Conservation (phyloP, 2,888 invertebrate genomes). For the Poecilus cupreus region DNA sequence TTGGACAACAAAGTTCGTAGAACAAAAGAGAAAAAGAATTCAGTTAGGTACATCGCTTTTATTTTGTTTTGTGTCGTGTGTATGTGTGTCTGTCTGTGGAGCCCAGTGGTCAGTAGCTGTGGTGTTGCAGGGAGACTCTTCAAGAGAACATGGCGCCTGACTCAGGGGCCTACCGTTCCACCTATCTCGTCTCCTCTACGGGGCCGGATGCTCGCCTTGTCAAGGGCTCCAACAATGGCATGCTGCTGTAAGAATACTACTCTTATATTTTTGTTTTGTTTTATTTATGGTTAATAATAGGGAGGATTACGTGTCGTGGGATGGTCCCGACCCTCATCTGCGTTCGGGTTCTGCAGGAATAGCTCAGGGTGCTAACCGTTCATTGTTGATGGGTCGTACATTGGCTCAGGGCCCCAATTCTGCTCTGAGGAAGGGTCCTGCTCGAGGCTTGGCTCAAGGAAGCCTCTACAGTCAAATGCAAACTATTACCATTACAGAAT, state of each 20-base stretch:
- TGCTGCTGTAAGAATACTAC: conserved; percentile 80
- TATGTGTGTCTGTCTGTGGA: background rate
- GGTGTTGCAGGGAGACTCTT: conserved; percentile 23
- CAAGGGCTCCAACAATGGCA: conserved; percentile 86
- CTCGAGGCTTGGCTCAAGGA: conserved; percentile 83
- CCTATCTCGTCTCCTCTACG: conserved; percentile 75
- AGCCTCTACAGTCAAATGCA: conserved; percentile 84
- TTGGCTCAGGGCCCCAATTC: conserved; percentile 80
- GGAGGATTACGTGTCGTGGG: conserved; percentile 89
- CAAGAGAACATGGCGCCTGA: conserved; percentile 32
- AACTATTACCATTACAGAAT: conserved; percentile 72
- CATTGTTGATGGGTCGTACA: conserved; percentile 68
- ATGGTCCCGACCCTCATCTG: conserved; percentile 83
- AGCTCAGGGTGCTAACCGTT: conserved; percentile 77
- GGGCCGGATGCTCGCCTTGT: conserved; percentile 84
- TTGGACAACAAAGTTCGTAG: conserved; percentile 70
- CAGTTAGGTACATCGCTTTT: conserved; percentile 69
- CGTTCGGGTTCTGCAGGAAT: conserved; percentile 73
- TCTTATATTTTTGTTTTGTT: background rate
- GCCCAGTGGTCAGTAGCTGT: background rate
- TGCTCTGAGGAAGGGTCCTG: conserved; percentile 83
- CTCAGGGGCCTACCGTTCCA: conserved; percentile 76
- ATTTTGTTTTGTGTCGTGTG: background rate
- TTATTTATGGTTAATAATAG: too few relatives aligned
- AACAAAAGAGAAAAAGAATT: conserved; percentile 71